A percentile compares a stretch with the other conserved stretches of the same genome.
Evolutionary conservation across 2,113 vertebrate species (phyloP).

Genomic region (Sander vitreus): DNA sequence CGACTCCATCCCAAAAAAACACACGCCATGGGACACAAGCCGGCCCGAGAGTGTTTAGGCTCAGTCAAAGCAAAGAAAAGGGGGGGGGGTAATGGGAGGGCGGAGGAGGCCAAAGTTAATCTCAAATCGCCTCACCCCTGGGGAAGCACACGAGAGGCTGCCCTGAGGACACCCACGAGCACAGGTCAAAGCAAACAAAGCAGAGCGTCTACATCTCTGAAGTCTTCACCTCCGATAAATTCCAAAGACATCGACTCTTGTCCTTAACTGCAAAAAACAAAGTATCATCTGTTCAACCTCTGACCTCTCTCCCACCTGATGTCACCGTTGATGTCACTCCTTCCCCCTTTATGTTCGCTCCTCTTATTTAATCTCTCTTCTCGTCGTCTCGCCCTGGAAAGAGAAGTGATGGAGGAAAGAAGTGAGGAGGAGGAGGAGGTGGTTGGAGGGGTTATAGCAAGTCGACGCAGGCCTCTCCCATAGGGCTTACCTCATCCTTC

Average conservation of each 20-base stretch:
- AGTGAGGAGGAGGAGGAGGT: conserved; percentile 40
- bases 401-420: conserved; percentile 42
- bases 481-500: conserved; percentile 71
- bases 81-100: conserved; percentile 21
- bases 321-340: conserved; percentile 48
- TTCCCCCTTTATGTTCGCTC: neutral
- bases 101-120: conserved; percentile 51
- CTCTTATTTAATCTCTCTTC: conserved; percentile 23
- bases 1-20: conserved; percentile 64
- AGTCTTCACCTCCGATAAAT: conserved; percentile 44
- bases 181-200: conserved; percentile 38
- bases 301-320: conserved; percentile 48
- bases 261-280: conserved; percentile 47
- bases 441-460: conserved; percentile 42
- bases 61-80: conserved; percentile 24
- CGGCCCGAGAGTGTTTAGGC: conserved; percentile 30
- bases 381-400: conserved; percentile 43
- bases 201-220: conserved; percentile 17
- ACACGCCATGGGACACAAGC: conserved; percentile 44
- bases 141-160: conserved; percentile 24
- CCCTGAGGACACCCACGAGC: conserved; percentile 31
- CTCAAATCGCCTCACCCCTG: conserved; percentile 42
- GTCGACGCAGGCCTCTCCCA: conserved; percentile 58
- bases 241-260: conserved; percentile 18
- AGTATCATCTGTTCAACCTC: conserved; percentile 39